Evolutionary conservation across 1,140 invertebrate genomes (phyloP), one percentile per base, ranked within the genome.

Genomic region (Bicyclus anynana): DNA sequence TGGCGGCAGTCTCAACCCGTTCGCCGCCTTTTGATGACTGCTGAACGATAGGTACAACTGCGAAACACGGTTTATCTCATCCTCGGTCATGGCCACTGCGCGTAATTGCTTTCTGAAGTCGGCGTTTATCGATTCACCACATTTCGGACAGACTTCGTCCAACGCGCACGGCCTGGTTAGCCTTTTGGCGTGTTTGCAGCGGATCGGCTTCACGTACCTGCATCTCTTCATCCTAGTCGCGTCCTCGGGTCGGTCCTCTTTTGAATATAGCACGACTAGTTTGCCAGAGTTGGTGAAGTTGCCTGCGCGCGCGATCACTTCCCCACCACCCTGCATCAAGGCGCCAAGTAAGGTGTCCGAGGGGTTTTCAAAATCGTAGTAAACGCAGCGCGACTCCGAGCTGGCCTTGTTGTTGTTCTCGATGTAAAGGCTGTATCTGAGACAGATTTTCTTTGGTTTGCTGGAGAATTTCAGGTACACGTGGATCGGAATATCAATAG

Each of bases 401-500:
- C 60, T 79, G 26, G 75, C 80, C 53, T 74, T 73, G 26, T 74
- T 74, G 35, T 77, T 78, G 65, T 80, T 85, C 58, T 86, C 82
- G 29, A 86, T 84, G 23, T 77, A 69, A 26, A 88, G 55, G 61
- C 79, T 83, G 61, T 88, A 88, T 52, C 72, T 63, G 47, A 88
- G 73, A 40, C 77, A 72, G 18, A 88, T 84, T 68, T 77, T 84
- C 80, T 82, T 83, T 75, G 83, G 83, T 56, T 76, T 74, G 57
- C 55, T 72, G 57, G 68, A 76, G 65, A 72, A 76, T 68, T 88
- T 88, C 69, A 88, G 75, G 75, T 88, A 86, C 67, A 88, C 77
- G 64, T 88, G 75, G 42, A 88, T 88, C 6, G 85, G 85, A 67
- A 88, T 84, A 10, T 86, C 79, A 17, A 86, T 79, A 2, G 85